Percentiles rank a stretch among this genome's conserved stretches.
These are phyloP conservation scores for Rhinichthys klamathensis DNA, from an alignment of 2,113 vertebrate species.

Conservation along the genomic window DNA sequence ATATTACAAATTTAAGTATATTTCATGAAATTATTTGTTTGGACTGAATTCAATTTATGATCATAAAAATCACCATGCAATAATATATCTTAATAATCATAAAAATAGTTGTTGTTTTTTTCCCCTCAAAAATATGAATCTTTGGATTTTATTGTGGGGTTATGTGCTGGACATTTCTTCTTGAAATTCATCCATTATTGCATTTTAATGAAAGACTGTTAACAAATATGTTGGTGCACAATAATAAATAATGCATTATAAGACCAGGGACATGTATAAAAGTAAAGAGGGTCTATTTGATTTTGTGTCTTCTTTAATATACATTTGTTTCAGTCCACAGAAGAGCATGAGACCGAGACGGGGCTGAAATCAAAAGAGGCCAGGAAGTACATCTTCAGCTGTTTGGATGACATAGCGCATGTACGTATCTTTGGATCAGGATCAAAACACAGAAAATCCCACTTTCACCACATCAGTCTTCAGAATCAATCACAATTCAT, in stretches of 20 bases:
- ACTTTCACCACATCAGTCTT: neutral
- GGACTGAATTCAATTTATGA: no score
- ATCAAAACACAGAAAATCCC: neutral
- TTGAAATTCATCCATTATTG: neutral
- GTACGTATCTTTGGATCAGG: conserved; percentile 77
- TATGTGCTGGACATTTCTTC: neutral
- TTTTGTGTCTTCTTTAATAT: neutral
- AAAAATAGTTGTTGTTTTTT: no score
- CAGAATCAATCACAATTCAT: neutral
- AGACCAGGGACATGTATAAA: neutral
- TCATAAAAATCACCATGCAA: no score
- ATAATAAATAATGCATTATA: neutral
- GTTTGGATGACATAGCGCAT: conserved; percentile 98
- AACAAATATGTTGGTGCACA: neutral
- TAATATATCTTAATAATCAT: no score
- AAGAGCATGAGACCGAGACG: conserved; percentile 95
- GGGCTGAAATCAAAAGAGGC: conserved; percentile 99
- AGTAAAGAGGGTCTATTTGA: neutral
- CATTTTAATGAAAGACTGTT: neutral
- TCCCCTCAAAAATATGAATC: no score
- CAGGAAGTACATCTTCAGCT: conserved; percentile 99
- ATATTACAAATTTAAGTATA: no score
- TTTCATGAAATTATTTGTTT: no score
- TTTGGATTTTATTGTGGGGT: neutral
- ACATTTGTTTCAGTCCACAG: conserved; percentile 82